Base-by-base conservation (phyloP, 2,888 invertebrate species). In the Odontothrips loti region DNA sequence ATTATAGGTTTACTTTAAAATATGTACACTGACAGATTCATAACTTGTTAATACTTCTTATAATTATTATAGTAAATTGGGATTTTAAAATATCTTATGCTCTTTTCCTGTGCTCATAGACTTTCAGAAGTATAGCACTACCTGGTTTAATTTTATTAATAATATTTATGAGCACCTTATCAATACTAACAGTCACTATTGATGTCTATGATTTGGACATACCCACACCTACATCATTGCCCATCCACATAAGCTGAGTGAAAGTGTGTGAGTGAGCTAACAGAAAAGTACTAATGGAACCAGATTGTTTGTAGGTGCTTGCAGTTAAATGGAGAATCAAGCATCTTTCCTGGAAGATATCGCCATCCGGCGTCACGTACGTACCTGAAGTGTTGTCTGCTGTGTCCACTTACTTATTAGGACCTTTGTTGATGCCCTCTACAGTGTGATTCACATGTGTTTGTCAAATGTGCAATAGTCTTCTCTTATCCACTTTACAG, bases 241-340 rank as follows among this genome's bases (percentile, higher is more conserved):
- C 80, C 81, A 75, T 81, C 83, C 82, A 83, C 83, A 82, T 81
- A 81, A 80, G 82, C 82, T 82, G 82, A 83, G 88, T 86, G 87
- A 87, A 88, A 87, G 87, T 86, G 88, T 85, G 87, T 86, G 89
- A 87, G 87, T 88, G 89, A 87, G 86, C 86, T 75, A 75, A 75
- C 87, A 88, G 88, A 89, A 89, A 89, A 89, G 88, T 90, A 90
- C 90, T 90, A 90, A 90, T 90, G 68, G 27, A 88, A 89, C 89
- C 89, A 90, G 90, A 88, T 89, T 90, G 90, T 90, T 90, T 90
- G 89, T 90, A 90, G 90, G 90, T 90, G 86, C 87, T 82, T 82
- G 86, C 87, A 86, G 86, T 86, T 86, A 86, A 75, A 75, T 75
- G 68, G 68, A 75, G 68, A 75, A 27, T 27, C 11, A 75, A 75